phyloP scores from a whole-genome alignment of 2,113 vertebrate genomes.

The Oxyura jamaicensis region DNA sequence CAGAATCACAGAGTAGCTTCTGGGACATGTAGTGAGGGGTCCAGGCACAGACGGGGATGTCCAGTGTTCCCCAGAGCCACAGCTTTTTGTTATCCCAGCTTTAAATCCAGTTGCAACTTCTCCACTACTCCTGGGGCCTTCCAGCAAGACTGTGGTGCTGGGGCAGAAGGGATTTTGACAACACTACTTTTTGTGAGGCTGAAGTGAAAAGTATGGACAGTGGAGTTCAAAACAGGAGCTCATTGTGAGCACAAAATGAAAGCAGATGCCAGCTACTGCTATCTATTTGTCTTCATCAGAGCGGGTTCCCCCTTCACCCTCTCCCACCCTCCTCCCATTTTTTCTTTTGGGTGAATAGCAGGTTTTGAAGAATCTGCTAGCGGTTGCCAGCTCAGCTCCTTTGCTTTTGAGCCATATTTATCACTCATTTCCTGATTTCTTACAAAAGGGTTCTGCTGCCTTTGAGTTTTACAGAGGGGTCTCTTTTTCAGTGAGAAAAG shows the following conservation, averaged over 20 bases:
- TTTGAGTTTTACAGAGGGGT: conserved; percentile 21
- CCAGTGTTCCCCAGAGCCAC: not conserved
- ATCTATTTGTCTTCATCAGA: conserved; percentile 45
- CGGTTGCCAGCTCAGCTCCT: conserved; percentile 58
- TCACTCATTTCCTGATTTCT: conserved; percentile 50
- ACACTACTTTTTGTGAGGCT: not conserved
- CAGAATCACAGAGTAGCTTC: not conserved
- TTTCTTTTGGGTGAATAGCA: conserved; percentile 45
- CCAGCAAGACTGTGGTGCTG: not conserved
- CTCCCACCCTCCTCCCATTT: not conserved
- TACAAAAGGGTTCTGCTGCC: conserved; percentile 19
- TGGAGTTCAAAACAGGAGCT: not conserved
- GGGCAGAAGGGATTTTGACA: not conserved
- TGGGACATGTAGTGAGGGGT: not conserved
- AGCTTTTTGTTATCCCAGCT: not conserved
- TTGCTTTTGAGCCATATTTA: conserved; percentile 51
- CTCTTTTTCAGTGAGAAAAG: conserved; percentile 1
- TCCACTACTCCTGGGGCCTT: accelerated
- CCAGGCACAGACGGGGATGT: not conserved
- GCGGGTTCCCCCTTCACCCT: not conserved
- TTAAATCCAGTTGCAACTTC: not conserved
- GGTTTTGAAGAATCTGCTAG: conserved; percentile 52
- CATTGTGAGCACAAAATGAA: not conserved
- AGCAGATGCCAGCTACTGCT: not conserved
- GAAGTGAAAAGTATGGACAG: not conserved